Evolutionary conservation across 2,797 vertebrate species (phyloP).

Genomic region (Staurois parvus): DNA sequence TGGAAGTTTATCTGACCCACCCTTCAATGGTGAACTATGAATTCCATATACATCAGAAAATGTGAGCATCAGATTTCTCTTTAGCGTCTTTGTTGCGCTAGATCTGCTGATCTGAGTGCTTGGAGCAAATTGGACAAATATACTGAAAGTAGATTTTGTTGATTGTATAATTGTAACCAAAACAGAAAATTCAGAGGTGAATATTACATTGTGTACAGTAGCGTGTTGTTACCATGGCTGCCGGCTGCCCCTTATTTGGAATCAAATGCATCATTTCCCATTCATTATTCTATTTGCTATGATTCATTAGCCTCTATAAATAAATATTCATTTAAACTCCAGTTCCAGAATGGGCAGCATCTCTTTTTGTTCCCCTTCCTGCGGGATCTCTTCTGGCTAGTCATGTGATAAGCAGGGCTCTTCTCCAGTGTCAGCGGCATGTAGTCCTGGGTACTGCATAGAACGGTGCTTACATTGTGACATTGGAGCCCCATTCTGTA

Average conservation of each 20-base stretch:
- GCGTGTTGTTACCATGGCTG: background rate
- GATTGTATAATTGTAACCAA: background rate
- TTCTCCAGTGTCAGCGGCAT: too few relatives aligned
- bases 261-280: background rate
- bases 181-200: background rate
- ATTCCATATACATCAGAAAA: background rate
- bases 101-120: slow-evolving; percentile 8
- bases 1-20: background rate
- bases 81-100: background rate
- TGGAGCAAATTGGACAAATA: background rate
- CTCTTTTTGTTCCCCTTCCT: too few relatives aligned
- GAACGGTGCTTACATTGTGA: too few relatives aligned
- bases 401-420: too few relatives aligned
- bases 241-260: background rate
- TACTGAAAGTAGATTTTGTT: background rate
- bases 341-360: too few relatives aligned
- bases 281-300: background rate
- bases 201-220: background rate
- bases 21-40: background rate
- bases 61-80: background rate
- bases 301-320: background rate
- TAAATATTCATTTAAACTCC: background rate
- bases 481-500: too few relatives aligned
- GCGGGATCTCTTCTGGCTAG: too few relatives aligned
- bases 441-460: too few relatives aligned